A percentile compares a stretch with the other conserved stretches of the same genome.
Conservation (phyloP, 2,113 vertebrate species). For the Formicarius rufipectus region DNA sequence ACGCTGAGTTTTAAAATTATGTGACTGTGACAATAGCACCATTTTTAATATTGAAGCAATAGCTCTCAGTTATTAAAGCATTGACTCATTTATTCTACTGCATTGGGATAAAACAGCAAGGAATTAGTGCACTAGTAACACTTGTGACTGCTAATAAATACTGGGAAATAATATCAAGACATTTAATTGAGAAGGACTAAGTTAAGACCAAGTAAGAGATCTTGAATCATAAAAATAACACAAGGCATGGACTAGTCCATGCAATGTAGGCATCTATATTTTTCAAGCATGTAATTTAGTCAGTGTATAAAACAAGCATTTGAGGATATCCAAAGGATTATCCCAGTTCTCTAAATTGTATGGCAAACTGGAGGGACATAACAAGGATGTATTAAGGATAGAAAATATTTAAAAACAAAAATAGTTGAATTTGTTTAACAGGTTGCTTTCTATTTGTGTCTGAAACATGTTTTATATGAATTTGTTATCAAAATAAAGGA, state of each 20-base stretch:
- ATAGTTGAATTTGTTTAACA: background rate
- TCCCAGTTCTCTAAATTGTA: background rate
- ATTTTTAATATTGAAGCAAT: background rate
- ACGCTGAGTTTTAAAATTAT: accelerated
- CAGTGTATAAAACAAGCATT: background rate
- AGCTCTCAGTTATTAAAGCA: background rate
- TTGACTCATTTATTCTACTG: background rate
- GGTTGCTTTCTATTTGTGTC: background rate
- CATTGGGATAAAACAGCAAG: background rate
- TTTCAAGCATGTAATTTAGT: background rate
- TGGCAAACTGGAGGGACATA: background rate
- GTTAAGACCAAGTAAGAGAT: accelerated
- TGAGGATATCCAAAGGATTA: background rate
- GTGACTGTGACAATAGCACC: background rate
- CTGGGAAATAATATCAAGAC: background rate
- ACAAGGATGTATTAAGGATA: background rate
- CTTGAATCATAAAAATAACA: background rate
- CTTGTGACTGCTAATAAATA: background rate
- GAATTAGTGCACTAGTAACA: background rate
- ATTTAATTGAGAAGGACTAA: background rate
- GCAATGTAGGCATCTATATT: background rate
- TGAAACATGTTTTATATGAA: background rate
- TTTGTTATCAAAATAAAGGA: background rate
- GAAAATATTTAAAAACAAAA: background rate
- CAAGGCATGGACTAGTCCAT: background rate